A percentile compares a stretch with the other conserved stretches of the same genome.
Conservation (phyloP, 92 coral and sea anemone genomes). For the Porites cylindrica region DNA sequence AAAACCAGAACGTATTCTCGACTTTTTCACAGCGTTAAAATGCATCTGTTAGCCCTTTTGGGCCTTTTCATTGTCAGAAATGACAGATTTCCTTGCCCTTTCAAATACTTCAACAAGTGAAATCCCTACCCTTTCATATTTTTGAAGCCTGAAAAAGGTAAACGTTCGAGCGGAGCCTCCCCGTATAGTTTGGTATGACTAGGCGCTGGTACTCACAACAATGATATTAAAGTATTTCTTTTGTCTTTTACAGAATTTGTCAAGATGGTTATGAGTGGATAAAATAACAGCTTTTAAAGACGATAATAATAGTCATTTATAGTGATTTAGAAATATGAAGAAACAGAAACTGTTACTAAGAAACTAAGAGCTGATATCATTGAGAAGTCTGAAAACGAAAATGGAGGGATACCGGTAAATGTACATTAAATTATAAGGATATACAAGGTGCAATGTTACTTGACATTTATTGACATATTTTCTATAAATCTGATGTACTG, state of each 20-base stretch:
- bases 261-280: conserved; percentile 89
- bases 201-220: no score
- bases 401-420: neutral
- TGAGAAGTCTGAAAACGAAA: neutral
- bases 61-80: no score
- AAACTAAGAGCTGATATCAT: no score
- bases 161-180: no score
- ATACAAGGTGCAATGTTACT: neutral
- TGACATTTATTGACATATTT: neutral
- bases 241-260: conserved; percentile 79
- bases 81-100: no score
- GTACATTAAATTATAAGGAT: neutral
- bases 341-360: neutral
- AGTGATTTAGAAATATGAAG: conserved; percentile 13
- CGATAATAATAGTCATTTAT: neutral
- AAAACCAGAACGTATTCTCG: no score
- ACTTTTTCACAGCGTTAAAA: no score
- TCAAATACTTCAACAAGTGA: no score
- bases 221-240: neutral
- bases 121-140: no score
- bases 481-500: neutral
- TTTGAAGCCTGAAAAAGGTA: no score
- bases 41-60: no score
- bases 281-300: conserved; percentile 5
- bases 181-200: no score